phyloP scores from a whole-genome alignment of 2,797 vertebrate species.

The Rhinoraja longicauda region DNA sequence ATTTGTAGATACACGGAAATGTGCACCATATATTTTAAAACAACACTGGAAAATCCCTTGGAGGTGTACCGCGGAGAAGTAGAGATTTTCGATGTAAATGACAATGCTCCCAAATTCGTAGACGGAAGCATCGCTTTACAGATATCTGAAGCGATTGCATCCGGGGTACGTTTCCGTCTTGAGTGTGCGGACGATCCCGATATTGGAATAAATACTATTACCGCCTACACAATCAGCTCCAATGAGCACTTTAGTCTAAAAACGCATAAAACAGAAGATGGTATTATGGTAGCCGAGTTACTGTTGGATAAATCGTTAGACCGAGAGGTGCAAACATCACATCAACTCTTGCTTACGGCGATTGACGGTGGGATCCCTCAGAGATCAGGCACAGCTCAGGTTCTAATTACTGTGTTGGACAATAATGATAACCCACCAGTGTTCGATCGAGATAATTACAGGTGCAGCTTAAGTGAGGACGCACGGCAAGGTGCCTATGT shows the following conservation, averaged over 20 bases:
- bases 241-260: constrained; percentile 54
- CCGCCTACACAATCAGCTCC: constrained; percentile 49
- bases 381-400: constrained; percentile 47
- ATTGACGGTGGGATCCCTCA: constrained; percentile 53
- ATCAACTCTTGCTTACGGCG: constrained; percentile 49
- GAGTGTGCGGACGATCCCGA: constrained; percentile 49
- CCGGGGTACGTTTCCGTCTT: constrained; percentile 47
- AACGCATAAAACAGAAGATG: constrained; percentile 48
- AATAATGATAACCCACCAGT: constrained; percentile 54
- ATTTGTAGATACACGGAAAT: neutral
- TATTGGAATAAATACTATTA: constrained; percentile 46
- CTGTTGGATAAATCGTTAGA: constrained; percentile 52
- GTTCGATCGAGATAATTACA: constrained; percentile 44
- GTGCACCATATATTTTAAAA: neutral
- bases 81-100: constrained; percentile 55
- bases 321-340: constrained; percentile 45
- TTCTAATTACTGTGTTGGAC: constrained; percentile 53
- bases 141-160: constrained; percentile 43
- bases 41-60: constrained; percentile 43
- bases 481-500: constrained; percentile 41
- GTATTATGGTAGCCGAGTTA: constrained; percentile 54
- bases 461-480: constrained; percentile 43
- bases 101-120: constrained; percentile 49
- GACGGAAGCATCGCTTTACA: constrained; percentile 44
- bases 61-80: constrained; percentile 50